Percentiles rank a stretch among this genome's conserved stretches.
phyloP scores from a whole-genome alignment of 2,113 vertebrate genomes.

The Engystomops pustulosus region DNA sequence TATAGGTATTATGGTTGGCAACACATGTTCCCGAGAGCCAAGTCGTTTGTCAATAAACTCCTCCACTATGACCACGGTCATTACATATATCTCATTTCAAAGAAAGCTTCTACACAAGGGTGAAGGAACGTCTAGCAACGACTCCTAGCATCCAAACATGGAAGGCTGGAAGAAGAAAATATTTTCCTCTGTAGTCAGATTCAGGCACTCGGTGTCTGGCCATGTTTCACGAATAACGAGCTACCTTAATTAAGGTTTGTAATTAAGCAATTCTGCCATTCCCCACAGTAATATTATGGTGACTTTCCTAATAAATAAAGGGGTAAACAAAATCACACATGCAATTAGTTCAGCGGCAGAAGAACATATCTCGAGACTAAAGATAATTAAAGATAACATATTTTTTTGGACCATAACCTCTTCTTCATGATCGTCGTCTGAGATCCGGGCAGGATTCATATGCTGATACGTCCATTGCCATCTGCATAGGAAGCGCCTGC shows the following conservation, averaged over 20 bases:
- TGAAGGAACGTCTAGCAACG: background rate
- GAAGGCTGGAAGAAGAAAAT: background rate
- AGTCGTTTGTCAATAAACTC: too few relatives aligned
- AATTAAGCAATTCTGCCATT: constrained; percentile 5
- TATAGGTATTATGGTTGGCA: too few relatives aligned
- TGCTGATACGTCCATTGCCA: constrained; percentile 44
- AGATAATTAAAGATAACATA: background rate
- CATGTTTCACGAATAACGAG: constrained; percentile 3
- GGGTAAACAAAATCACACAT: background rate
- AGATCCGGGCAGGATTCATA: background rate
- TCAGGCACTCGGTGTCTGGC: background rate
- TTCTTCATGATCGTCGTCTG: background rate
- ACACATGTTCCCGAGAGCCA: too few relatives aligned
- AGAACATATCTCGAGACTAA: background rate
- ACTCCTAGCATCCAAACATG: background rate
- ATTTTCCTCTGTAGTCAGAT: background rate
- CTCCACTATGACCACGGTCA: too few relatives aligned
- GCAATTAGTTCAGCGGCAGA: constrained; percentile 1
- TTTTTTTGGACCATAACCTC: constrained; percentile 12
- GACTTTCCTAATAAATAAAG: constrained; percentile 25
- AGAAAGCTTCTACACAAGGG: too few relatives aligned
- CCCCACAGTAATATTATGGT: background rate
- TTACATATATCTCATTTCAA: too few relatives aligned
- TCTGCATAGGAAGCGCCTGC: constrained; percentile 74
- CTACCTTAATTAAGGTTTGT: constrained; percentile 13